Conservation (phyloP, 2,888 invertebrate genomes). For the Adela reaumurella region DNA sequence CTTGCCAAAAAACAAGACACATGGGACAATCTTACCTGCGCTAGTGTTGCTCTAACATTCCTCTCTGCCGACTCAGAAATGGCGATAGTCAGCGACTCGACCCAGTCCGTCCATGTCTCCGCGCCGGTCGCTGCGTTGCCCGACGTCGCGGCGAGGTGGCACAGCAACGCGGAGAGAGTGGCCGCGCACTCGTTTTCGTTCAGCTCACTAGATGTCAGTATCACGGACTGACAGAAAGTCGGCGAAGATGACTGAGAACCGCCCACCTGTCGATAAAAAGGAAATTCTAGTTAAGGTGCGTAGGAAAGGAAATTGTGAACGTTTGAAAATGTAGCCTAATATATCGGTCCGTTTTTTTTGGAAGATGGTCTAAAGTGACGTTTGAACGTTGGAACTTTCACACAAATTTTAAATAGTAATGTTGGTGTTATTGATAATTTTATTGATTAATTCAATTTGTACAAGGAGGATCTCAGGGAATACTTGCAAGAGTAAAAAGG, state of each 20-base stretch:
- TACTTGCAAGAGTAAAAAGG: too few relatives aligned
- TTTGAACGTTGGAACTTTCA: too few relatives aligned
- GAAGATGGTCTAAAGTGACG: too few relatives aligned
- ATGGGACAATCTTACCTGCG: slow-evolving; percentile 22
- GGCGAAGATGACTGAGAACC: not conserved
- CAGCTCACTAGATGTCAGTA: slow-evolving; percentile 20
- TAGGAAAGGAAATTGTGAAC: too few relatives aligned
- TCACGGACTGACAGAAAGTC: slow-evolving; percentile 21
- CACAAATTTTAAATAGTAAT: too few relatives aligned
- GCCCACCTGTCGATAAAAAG: not conserved
- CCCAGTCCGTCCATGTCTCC: slow-evolving; percentile 11
- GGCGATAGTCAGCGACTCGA: slow-evolving; percentile 8
- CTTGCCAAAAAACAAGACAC: not conserved
- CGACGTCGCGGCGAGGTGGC: slow-evolving; percentile 20
- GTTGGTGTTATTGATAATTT: too few relatives aligned
- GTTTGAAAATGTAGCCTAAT: too few relatives aligned
- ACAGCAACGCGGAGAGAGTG: slow-evolving; percentile 18
- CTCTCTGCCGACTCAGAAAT: not conserved
- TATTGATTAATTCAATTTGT: too few relatives aligned
- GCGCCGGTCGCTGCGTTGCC: slow-evolving; percentile 7
- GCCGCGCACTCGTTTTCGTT: slow-evolving; percentile 24
- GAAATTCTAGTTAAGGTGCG: too few relatives aligned
- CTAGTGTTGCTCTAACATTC: slow-evolving; percentile 23
- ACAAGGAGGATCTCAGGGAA: too few relatives aligned
- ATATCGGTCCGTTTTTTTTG: too few relatives aligned